Evolutionary conservation across 1,140 invertebrate species (phyloP).

Genomic region (Ceratina australensis): DNA sequence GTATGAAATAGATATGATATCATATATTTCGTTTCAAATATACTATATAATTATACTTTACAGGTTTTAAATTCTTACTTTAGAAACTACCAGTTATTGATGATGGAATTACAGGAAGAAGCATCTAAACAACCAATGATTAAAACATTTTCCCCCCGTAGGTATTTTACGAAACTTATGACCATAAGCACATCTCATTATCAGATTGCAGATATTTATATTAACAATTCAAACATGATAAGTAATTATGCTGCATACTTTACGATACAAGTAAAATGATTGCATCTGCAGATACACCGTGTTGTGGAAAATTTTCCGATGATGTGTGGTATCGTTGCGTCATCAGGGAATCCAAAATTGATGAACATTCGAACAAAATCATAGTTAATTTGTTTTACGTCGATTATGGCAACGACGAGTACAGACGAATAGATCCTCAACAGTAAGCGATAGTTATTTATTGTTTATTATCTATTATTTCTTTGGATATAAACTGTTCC

Average conservation of each 20-base stretch:
- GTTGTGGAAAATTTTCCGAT: slow-evolving; percentile 63
- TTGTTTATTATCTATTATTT: neutral
- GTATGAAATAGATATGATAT: slow-evolving; percentile 17
- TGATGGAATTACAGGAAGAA: slow-evolving; percentile 57
- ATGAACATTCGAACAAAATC: neutral
- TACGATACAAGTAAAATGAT: neutral
- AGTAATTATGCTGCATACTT: neutral
- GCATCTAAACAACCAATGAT: slow-evolving; percentile 59
- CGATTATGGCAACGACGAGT: slow-evolving; percentile 83
- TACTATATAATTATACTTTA: neutral
- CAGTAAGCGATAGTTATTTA: slow-evolving; percentile 56
- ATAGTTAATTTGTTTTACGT: slow-evolving; percentile 80
- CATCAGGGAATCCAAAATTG: slow-evolving; percentile 72
- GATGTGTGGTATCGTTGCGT: slow-evolving; percentile 81
- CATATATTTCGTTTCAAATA: slow-evolving; percentile 1
- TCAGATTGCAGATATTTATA: neutral
- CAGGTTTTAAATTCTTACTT: slow-evolving; percentile 50
- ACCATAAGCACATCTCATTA: neutral
- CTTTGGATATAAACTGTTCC: slow-evolving; percentile 1
- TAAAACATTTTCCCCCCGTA: slow-evolving; percentile 43
- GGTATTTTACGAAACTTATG: slow-evolving; percentile 17
- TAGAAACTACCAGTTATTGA: slow-evolving; percentile 41
- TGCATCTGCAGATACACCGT: slow-evolving; percentile 62
- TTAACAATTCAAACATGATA: neutral
- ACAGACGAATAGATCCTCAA: slow-evolving; percentile 17